These are phyloP conservation scores for Mareca penelope DNA, from an alignment of 2,797 vertebrate genomes.

Conservation along the genomic window DNA sequence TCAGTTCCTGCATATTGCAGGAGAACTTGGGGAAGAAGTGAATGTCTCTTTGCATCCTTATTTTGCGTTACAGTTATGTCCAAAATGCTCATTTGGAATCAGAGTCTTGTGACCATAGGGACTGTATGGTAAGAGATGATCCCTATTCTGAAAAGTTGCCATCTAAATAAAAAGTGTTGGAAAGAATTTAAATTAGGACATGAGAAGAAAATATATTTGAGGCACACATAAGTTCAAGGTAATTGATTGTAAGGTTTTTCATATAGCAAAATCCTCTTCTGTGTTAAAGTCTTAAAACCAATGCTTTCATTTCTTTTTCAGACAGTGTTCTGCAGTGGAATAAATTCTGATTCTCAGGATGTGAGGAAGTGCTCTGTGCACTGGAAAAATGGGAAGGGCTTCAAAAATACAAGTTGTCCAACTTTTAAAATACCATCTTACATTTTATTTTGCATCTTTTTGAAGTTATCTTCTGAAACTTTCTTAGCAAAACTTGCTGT, in stretches of 20 bases:
- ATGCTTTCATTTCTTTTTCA: not conserved
- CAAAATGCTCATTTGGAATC: not conserved
- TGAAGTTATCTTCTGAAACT: not conserved
- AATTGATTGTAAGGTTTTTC: not conserved
- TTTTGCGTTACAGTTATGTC: not conserved
- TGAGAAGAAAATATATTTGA: not conserved
- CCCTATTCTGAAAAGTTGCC: slow-evolving; percentile 8
- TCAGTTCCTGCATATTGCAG: not conserved
- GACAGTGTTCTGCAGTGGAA: not conserved
- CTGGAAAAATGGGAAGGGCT: not conserved
- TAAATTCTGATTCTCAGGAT: not conserved
- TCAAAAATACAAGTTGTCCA: not conserved
- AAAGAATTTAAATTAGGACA: not conserved
- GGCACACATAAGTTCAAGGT: not conserved
- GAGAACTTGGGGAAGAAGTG: not conserved
- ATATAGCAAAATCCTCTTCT: not conserved
- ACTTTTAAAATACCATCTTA: not conserved
- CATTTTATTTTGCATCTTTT: not conserved
- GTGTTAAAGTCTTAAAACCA: not conserved
- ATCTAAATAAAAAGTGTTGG: not conserved
- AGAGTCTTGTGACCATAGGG: not conserved
- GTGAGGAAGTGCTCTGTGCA: not conserved
- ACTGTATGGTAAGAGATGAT: not conserved
- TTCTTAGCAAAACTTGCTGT: not conserved
- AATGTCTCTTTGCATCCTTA: not conserved